Evolutionary conservation across 2,797 vertebrate genomes (phyloP), one percentile per base, ranked within the genome.

Genomic region (Chiroxiphia lanceolata): DNA sequence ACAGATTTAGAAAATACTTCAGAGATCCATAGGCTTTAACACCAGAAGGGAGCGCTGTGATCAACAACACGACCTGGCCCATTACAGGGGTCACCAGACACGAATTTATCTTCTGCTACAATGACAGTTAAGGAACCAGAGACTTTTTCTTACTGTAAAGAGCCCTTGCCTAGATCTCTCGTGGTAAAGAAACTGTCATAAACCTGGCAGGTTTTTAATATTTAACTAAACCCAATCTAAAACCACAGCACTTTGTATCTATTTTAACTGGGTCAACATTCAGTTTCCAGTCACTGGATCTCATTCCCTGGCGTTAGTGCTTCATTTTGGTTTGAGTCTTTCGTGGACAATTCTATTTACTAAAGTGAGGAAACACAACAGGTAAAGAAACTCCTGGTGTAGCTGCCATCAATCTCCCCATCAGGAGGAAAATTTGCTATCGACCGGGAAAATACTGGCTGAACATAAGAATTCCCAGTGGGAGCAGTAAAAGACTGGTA

Each of bases 21-120:
- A 64, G 4, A 45, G 77, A 76, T 38, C 79, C 3, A 2, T 0
- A 11, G 91, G 59, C 79, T 82, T 67, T 84, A 56, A 64, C 6
- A 42, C 51, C 93, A 82, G 67, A 33, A 84, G 89, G 74, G 80
- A 89, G 69, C 21, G 6, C 48, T 79, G 80, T 79, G 77, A 79
- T 67, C 91, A 88, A 63, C 85, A 45, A 3, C 23, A 34, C 72
- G 63, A 77, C 77, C 85, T 82, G 31, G 19, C 2, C 1, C 40
- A 15, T 57, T 34, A 25, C 34, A 31, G 11, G n/a, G 44, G 51
- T 59, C 56, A 42, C 31, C 38, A 44, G 50, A 25, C 82, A 48
- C 2, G 0, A 76, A 88, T 91, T 90, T 29, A 63, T 76, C 70
- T 77, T 60, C 74, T 56, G 29, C 18, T 56, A 3, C 26, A 33